A percentile compares a stretch with the other conserved stretches of the same genome.
Evolutionary conservation across 1,140 invertebrate genomes (phyloP).

Genomic region (Lutraria rhynchaena): DNA sequence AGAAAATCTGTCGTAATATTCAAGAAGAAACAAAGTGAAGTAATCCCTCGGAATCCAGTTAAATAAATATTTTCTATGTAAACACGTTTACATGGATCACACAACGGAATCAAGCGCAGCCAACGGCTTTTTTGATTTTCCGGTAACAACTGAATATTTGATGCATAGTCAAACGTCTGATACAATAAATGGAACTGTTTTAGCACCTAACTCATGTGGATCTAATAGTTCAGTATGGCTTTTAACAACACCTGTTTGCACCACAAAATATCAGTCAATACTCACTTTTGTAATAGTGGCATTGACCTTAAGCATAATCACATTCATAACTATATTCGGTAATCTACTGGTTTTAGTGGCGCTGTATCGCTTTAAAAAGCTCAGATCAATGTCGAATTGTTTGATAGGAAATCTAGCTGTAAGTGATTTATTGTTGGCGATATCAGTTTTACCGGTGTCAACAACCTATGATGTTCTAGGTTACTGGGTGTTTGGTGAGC

Average conservation of each 20-base stretch:
- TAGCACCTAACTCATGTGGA: constrained; percentile 20
- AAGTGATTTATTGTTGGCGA: constrained; percentile 80
- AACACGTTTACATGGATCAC: background rate
- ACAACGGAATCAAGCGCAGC: constrained; percentile 3
- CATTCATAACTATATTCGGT: constrained; percentile 81
- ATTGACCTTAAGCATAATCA: constrained; percentile 74
- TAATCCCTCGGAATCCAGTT: too few species aligned
- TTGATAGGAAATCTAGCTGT: constrained; percentile 82
- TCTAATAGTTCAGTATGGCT: constrained; percentile 71
- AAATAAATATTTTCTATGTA: too few species aligned
- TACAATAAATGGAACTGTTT: background rate
- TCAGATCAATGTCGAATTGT: constrained; percentile 82
- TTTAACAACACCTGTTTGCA: constrained; percentile 70
- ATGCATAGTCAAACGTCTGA: background rate
- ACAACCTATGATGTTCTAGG: constrained; percentile 79
- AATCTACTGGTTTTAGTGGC: constrained; percentile 80
- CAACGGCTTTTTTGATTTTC: background rate
- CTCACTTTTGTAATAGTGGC: constrained; percentile 71
- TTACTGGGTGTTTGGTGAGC: constrained; percentile 81
- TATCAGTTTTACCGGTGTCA: constrained; percentile 81
- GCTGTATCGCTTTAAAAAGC: constrained; percentile 76
- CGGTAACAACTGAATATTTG: background rate
- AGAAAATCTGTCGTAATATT: too few species aligned
- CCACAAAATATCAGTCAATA: constrained; percentile 72
- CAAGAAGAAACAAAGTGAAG: too few species aligned